Evolutionary conservation across 1,140 invertebrate species (phyloP).

Genomic region (Copidosoma floridanum): DNA sequence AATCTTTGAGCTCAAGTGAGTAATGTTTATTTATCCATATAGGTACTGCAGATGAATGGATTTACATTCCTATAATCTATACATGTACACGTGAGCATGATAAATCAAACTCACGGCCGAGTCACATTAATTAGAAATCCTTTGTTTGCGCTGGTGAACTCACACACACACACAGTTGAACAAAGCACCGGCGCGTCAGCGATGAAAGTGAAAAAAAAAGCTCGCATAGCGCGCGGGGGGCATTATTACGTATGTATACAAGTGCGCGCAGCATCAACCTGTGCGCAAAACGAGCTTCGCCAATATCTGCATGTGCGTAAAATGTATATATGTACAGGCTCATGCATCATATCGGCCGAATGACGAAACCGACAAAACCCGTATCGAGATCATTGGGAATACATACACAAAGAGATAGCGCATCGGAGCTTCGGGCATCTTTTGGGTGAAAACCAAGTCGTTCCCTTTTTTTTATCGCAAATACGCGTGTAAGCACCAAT

Average conservation of each 20-base stretch:
- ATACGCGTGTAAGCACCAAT: no score
- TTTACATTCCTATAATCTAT: conserved; percentile 16
- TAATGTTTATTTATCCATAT: not conserved
- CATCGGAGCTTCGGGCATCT: conserved; percentile 20
- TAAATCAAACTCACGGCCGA: conserved; percentile 22
- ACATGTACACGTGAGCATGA: conserved; percentile 20
- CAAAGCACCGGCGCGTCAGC: conserved; percentile 12
- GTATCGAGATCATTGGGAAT: conserved; percentile 15
- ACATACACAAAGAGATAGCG: conserved; percentile 18
- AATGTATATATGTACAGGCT: not conserved
- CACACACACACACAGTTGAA: no score
- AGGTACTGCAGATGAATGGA: conserved; percentile 14
- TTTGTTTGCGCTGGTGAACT: conserved; percentile 19
- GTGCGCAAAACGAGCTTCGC: not conserved
- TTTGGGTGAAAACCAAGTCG: not conserved
- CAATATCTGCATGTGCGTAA: not conserved
- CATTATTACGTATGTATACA: no score
- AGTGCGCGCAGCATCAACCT: no score
- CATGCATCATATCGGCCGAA: not conserved
- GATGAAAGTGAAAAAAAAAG: conserved; percentile 21
- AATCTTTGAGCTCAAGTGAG: no score
- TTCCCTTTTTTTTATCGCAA: not conserved
- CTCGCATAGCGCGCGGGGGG: no score
- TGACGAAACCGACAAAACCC: conserved; percentile 1
- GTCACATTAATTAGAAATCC: conserved; percentile 28